Evolutionary conservation across 1,140 invertebrate genomes (phyloP).

Genomic region (Drosophila athabasca): DNA sequence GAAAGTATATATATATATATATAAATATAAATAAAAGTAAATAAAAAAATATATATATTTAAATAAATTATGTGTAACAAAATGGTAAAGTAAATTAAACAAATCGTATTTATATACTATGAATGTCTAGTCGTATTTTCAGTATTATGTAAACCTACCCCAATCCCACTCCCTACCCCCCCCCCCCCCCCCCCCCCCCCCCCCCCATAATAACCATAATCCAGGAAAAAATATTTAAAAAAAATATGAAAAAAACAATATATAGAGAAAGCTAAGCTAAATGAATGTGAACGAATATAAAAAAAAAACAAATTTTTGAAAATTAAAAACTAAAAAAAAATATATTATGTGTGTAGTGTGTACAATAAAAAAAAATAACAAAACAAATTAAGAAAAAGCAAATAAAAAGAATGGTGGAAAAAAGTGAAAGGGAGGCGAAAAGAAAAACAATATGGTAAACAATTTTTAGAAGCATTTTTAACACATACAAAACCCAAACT

Average conservation of each 20-base stretch:
- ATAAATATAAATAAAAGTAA: constrained; percentile 48
- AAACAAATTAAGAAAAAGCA: constrained; percentile 32
- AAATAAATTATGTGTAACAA: constrained; percentile 61
- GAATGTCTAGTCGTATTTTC: constrained; percentile 84
- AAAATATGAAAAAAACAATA: constrained; percentile 24
- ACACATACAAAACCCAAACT: constrained; percentile 59
- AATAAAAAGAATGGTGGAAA: neutral
- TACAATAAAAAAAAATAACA: constrained; percentile 67
- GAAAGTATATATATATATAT: constrained; percentile 69
- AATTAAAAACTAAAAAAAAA: constrained; percentile 46
- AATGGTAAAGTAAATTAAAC: constrained; percentile 50
- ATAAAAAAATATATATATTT: constrained; percentile 68
- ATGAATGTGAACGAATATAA: constrained; percentile 41
- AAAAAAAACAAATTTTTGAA: constrained; percentile 61
- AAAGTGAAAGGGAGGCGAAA: too few species aligned
- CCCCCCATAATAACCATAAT: constrained; percentile 1
- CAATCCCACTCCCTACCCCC: neutral
- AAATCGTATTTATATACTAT: constrained; percentile 80
- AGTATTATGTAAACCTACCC: constrained; percentile 74
- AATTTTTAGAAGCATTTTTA: constrained; percentile 82
- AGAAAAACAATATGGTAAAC: constrained; percentile 54
- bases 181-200: neutral
- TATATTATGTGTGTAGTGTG: constrained; percentile 66
- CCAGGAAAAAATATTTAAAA: constrained; percentile 35
- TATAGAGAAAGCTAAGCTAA: constrained; percentile 46